Percentiles rank a stretch among this genome's conserved stretches.
Evolutionary conservation across 2,113 vertebrate genomes (phyloP).

Genomic region (Trichomycterus rosablanca): DNA sequence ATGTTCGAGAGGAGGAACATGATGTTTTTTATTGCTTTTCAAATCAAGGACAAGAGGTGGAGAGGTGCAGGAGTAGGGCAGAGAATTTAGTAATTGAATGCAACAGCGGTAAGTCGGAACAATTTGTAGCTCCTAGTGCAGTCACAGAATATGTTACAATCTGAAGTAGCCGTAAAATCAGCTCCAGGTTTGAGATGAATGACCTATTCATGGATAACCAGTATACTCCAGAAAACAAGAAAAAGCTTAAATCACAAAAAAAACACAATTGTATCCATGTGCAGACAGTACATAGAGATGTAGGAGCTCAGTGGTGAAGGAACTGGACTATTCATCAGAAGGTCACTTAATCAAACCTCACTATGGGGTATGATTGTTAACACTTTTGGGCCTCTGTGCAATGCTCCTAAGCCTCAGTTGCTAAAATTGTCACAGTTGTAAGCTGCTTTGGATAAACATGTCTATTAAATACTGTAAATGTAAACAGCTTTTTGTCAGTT

Average conservation of each 20-base stretch:
- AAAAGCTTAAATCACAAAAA: not conserved
- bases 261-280: not conserved
- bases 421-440: too few species aligned
- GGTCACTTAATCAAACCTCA: too few species aligned
- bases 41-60: slow-evolving; percentile 32
- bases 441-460: too few species aligned
- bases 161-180: not conserved
- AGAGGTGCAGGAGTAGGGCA: not conserved
- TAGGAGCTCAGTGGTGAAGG: too few species aligned
- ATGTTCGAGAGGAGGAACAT: slow-evolving; percentile 13
- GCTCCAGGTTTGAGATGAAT: not conserved
- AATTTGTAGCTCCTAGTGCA: slow-evolving; percentile 6
- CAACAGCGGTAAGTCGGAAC: slow-evolving; percentile 40
- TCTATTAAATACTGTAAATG: too few species aligned
- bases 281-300: not conserved
- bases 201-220: not conserved
- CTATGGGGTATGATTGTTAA: too few species aligned
- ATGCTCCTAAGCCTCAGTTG: too few species aligned
- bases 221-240: not conserved
- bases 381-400: too few species aligned
- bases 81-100: slow-evolving; percentile 36
- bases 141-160: slow-evolving; percentile 5
- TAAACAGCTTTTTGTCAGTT: too few species aligned
- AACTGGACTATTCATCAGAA: too few species aligned
- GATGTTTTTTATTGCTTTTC: slow-evolving; percentile 27